phyloP scores from a whole-genome alignment of 2,797 vertebrate species.

The Sandelia bainsii region DNA sequence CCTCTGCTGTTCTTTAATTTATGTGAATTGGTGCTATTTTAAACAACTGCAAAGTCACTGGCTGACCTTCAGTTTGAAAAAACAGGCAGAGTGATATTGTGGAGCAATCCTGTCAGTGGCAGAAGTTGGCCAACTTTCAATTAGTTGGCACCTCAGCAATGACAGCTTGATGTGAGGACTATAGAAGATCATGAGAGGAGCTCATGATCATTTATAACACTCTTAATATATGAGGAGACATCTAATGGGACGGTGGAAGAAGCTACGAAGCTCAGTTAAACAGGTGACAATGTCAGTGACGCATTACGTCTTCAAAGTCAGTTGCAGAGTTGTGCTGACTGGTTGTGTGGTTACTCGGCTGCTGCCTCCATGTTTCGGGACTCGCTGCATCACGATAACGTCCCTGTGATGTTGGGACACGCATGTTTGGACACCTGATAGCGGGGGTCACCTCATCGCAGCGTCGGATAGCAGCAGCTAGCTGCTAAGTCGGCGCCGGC shows the following conservation, averaged over 20 bases:
- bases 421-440: not conserved
- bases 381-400: not conserved
- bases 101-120: conserved; percentile 34
- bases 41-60: conserved; percentile 83
- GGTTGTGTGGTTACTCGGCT: conserved; percentile 1
- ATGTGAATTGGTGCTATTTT: conserved; percentile 53
- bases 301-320: conserved; percentile 68
- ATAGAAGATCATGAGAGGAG: not conserved
- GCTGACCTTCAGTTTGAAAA: conserved; percentile 80
- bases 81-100: conserved; percentile 40
- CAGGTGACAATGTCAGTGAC: conserved; percentile 65
- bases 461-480: conserved; percentile 50
- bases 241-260: not conserved
- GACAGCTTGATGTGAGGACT: not conserved
- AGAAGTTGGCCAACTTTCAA: conserved; percentile 77
- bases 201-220: conserved; percentile 7
- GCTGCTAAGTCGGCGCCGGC: conserved; percentile 46
- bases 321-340: conserved; percentile 35
- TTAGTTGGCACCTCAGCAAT: conserved; percentile 36
- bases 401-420: conserved; percentile 24
- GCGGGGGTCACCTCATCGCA: not conserved
- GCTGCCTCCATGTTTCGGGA: conserved; percentile 37
- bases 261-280: conserved; percentile 11
- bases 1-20: conserved; percentile 43
- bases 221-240: not conserved